Conservation (phyloP, 2,888 invertebrate species). For the Bimastos eiseni region DNA sequence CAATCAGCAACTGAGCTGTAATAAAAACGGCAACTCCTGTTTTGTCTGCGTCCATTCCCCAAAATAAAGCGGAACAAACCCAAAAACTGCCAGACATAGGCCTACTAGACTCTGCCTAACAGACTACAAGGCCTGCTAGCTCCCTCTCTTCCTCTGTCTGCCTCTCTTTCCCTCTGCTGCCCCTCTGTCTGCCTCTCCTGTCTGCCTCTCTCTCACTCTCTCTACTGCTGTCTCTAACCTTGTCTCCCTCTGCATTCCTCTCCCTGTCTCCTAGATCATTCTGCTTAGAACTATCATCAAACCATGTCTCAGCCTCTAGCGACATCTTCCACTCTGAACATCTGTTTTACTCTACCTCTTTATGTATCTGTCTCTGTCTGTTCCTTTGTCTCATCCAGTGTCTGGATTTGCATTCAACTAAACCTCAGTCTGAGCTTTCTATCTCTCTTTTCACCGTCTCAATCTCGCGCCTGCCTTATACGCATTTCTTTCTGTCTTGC, state of each 20-base stretch:
- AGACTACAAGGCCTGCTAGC: not conserved
- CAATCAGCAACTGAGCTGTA: not conserved
- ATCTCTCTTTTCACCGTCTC: not conserved
- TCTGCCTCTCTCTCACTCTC: not conserved
- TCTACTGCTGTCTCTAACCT: no score
- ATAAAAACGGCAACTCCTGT: not conserved
- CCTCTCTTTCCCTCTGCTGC: no score
- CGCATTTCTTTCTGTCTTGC: not conserved
- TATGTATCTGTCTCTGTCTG: constrained; percentile 13
- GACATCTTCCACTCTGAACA: not conserved
- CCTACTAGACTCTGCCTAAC: not conserved
- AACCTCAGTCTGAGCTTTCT: not conserved
- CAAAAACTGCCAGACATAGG: not conserved
- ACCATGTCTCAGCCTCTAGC: no score
- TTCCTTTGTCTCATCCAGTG: not conserved
- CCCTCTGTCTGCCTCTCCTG: not conserved
- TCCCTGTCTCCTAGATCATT: no score
- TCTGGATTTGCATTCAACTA: not conserved
- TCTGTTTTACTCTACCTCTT: not conserved
- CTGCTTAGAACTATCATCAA: no score
- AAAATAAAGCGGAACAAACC: not conserved
- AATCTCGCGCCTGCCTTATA: not conserved
- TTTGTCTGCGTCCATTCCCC: not conserved
- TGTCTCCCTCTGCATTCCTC: no score
- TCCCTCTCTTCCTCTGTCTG: no score